Conservation (phyloP, 2,113 vertebrate species). For the Seriola dumerili region DNA sequence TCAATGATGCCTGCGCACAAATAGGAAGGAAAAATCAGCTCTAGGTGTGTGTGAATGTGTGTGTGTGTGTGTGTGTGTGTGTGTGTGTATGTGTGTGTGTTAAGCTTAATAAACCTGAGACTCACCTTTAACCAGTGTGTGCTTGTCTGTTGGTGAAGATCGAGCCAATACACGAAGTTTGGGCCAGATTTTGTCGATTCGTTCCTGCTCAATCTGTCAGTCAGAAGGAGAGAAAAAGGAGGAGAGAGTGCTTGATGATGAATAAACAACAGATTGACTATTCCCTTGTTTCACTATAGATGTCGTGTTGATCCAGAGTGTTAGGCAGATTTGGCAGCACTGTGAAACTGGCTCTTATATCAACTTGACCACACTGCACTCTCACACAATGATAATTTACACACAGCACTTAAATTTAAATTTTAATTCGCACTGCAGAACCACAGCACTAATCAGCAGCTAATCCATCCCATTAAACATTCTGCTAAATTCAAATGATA, state of each 20-base stretch:
- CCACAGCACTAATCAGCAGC: conserved; percentile 21
- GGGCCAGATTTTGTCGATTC: conserved; percentile 94
- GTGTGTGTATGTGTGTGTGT: conserved; percentile 13
- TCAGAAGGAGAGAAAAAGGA: conserved; percentile 1
- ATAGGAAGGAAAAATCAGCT: background rate
- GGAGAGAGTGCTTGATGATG: background rate
- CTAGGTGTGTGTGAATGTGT: background rate
- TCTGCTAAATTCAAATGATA: conserved; percentile 27
- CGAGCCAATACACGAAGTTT: conserved; percentile 92
- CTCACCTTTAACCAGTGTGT: conserved; percentile 93
- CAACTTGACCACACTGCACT: background rate
- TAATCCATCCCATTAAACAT: conserved; percentile 31
- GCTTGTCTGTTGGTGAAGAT: conserved; percentile 92
- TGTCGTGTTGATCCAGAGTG: conserved; percentile 42
- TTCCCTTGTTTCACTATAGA: conserved; percentile 24
- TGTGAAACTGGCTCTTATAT: conserved; percentile 10
- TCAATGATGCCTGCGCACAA: conserved; percentile 90
- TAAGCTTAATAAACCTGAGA: background rate
- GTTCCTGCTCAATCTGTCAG: conserved; percentile 91
- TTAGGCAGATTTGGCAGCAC: background rate
- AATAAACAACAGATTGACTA: background rate
- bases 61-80: background rate
- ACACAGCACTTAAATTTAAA: conserved; percentile 28
- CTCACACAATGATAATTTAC: conserved; percentile 30
- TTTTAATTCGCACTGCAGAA: conserved; percentile 27